Conservation (phyloP, 2,113 vertebrate species). For the Hyaena hyaena region DNA sequence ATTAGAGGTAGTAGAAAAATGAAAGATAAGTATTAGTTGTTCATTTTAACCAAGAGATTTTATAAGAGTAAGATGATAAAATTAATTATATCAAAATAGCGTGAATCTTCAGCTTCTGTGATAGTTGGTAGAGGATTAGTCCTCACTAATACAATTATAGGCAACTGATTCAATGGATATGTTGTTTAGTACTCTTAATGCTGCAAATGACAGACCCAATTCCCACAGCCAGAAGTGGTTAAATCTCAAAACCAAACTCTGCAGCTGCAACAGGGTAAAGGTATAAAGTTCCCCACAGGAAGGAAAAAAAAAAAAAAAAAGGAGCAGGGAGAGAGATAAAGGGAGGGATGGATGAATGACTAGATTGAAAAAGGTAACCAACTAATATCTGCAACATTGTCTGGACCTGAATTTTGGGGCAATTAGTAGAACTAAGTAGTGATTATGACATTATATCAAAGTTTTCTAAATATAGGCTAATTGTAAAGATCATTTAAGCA, state of each 20-base stretch:
- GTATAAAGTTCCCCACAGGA: not conserved
- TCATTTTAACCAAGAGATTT: not conserved
- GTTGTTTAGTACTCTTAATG: not conserved
- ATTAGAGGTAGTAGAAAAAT: not conserved
- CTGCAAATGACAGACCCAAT: not conserved
- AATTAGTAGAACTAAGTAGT: not conserved
- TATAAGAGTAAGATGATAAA: not conserved
- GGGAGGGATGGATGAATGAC: not conserved
- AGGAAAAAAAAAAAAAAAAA: not conserved
- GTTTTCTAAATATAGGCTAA: not conserved
- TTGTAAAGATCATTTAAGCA: not conserved
- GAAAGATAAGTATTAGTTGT: constrained; percentile 2
- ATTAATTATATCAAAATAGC: constrained; percentile 31
- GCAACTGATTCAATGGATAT: not conserved
- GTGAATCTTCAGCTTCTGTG: not conserved
- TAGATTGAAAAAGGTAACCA: not conserved
- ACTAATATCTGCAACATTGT: not conserved
- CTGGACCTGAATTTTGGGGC: not conserved
- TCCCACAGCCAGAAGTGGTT: not conserved
- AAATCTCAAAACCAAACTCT: not conserved
- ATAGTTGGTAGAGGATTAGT: not conserved
- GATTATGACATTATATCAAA: not conserved
- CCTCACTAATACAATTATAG: not conserved
- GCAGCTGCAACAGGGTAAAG: not conserved
- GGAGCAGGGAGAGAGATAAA: not conserved